A percentile compares a stretch with the other conserved stretches of the same genome.
phyloP scores from a whole-genome alignment of 2,113 vertebrate genomes.

The Sterrhoptilus dennistouni region DNA sequence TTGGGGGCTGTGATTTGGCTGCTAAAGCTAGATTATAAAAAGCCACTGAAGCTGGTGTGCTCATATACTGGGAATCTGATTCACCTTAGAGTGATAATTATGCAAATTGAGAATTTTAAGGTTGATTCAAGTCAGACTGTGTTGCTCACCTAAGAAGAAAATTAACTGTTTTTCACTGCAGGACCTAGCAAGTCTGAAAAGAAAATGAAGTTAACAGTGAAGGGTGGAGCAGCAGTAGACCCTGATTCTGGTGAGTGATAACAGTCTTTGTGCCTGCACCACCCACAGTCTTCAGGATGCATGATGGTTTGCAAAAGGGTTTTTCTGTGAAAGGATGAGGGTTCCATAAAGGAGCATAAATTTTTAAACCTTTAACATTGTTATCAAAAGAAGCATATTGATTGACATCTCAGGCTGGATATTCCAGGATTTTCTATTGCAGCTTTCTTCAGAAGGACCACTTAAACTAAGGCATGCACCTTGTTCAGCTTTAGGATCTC shows the following conservation, averaged over 20 bases:
- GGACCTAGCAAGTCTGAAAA: conserved; percentile 89
- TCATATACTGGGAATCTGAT: neutral
- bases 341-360: neutral
- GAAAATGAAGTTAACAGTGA: conserved; percentile 97
- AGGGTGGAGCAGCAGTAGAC: conserved; percentile 96
- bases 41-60: neutral
- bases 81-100: conserved; percentile 15
- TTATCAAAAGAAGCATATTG: neutral
- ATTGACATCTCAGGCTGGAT: neutral
- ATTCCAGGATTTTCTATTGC: neutral
- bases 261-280: neutral
- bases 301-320: neutral
- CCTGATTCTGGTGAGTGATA: conserved; percentile 89
- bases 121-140: neutral
- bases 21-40: neutral
- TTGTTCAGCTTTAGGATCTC: neutral
- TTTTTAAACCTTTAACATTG: neutral
- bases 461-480: fast-evolving
- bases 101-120: neutral
- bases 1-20: neutral
- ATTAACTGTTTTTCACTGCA: conserved; percentile 36
- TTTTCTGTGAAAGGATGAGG: neutral
- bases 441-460: neutral
- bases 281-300: neutral
- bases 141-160: neutral